These are phyloP conservation scores for Drosophila sordidapex DNA, from an alignment of 2,888 invertebrate species.

Conservation along the genomic window DNA sequence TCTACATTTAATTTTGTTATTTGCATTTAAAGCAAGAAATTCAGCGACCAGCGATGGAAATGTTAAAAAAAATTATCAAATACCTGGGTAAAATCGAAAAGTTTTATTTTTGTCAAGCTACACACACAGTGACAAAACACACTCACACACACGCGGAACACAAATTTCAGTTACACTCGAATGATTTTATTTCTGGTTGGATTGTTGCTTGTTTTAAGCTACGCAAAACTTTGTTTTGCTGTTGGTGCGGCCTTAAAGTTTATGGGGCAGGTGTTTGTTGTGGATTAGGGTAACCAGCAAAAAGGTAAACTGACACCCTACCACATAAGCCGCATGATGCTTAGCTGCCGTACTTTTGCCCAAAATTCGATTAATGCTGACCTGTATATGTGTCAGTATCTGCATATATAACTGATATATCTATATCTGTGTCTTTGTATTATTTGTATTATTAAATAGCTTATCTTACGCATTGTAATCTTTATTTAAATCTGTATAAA, in stretches of 20 bases:
- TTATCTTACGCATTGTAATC: not conserved
- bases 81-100: constrained; percentile 65
- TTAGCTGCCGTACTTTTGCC: constrained; percentile 13
- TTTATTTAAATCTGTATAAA: not conserved
- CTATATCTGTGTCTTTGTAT: not conserved
- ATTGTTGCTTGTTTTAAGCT: constrained; percentile 55
- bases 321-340: constrained; percentile 31
- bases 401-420: not conserved
- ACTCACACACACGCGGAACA: constrained; percentile 16
- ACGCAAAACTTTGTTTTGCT: constrained; percentile 62
- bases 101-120: constrained; percentile 52
- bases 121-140: constrained; percentile 12
- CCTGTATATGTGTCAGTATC: not conserved
- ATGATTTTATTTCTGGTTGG: constrained; percentile 70
- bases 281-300: constrained; percentile 49
- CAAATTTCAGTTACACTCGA: constrained; percentile 63
- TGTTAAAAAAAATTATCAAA: constrained; percentile 52
- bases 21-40: constrained; percentile 42
- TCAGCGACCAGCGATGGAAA: constrained; percentile 12
- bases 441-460: not conserved
- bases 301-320: constrained; percentile 26
- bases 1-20: constrained; percentile 32
- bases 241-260: constrained; percentile 68
- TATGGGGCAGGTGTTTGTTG: constrained; percentile 73
- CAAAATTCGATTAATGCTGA: constrained; percentile 12